Conservation (phyloP, 2,888 invertebrate genomes). For the Pandemis cinnamomeana region DNA sequence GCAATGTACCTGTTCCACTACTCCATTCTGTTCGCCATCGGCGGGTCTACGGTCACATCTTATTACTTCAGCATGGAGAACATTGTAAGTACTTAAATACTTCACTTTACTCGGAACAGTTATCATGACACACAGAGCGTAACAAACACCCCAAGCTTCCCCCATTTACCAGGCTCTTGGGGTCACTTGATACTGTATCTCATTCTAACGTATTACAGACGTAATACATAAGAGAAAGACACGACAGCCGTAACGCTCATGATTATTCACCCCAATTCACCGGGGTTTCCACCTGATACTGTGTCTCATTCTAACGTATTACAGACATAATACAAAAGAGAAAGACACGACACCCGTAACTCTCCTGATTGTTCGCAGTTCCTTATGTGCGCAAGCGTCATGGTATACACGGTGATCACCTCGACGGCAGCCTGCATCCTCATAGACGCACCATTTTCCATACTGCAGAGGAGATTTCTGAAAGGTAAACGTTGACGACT, state of each 20-base stretch:
- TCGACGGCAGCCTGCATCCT: not conserved
- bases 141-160: no score
- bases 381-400: not conserved
- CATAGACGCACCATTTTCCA: not conserved
- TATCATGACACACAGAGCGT: not conserved
- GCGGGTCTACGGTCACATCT: not conserved
- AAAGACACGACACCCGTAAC: not conserved
- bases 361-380: not conserved
- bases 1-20: conserved; percentile 74
- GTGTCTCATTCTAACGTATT: no score
- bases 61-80: conserved; percentile 12
- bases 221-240: no score
- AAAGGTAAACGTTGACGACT: not conserved
- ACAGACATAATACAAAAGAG: no score
- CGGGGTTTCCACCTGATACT: no score
- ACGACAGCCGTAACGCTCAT: no score
- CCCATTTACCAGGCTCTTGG: no score
- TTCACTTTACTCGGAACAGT: not conserved
- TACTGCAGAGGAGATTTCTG: not conserved
- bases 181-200: no score
- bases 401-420: not conserved
- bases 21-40: conserved; percentile 6
- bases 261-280: no score
- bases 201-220: no score
- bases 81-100: conserved; percentile 3